phyloP scores from a whole-genome alignment of 2,113 vertebrate species.

The Acanthochromis polyacanthus region DNA sequence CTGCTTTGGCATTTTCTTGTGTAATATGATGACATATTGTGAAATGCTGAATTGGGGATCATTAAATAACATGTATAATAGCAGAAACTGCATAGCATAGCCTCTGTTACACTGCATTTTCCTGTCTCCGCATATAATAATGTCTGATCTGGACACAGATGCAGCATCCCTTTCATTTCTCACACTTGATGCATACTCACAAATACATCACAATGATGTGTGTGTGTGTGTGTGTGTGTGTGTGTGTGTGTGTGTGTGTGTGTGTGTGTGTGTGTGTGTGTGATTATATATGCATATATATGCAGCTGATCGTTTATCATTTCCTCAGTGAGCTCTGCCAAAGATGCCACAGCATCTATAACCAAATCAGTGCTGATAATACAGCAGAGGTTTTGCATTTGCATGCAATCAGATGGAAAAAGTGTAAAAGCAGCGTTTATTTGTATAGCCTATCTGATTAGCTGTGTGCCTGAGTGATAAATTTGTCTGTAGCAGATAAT shows the following conservation, averaged over 20 bases:
- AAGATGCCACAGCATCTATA: not conserved
- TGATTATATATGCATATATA: too few species aligned
- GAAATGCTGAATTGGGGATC: slow-evolving; percentile 19
- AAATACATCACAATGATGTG: not conserved
- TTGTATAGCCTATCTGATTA: slow-evolving; percentile 17
- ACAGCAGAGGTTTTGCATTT: slow-evolving; percentile 13
- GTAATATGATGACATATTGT: slow-evolving; percentile 69
- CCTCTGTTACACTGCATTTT: slow-evolving; percentile 6
- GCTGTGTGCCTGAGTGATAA: slow-evolving; percentile 23
- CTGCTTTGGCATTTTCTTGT: not conserved
- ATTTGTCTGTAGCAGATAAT: slow-evolving; percentile 40
- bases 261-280: too few species aligned
- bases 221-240: too few species aligned
- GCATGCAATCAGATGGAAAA: slow-evolving; percentile 20
- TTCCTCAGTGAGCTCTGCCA: slow-evolving; percentile 4
- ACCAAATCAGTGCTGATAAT: slow-evolving; percentile 8
- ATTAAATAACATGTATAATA: not conserved
- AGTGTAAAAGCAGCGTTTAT: slow-evolving; percentile 18
- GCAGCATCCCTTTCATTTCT: not conserved
- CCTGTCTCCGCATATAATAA: not conserved
- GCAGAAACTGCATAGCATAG: not conserved
- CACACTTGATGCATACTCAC: not conserved
- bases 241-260: too few species aligned
- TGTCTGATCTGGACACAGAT: slow-evolving; percentile 3
- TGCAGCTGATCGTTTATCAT: not conserved